Conservation (phyloP, 2,113 vertebrate species). For the Microcebus griseorufus region DNA sequence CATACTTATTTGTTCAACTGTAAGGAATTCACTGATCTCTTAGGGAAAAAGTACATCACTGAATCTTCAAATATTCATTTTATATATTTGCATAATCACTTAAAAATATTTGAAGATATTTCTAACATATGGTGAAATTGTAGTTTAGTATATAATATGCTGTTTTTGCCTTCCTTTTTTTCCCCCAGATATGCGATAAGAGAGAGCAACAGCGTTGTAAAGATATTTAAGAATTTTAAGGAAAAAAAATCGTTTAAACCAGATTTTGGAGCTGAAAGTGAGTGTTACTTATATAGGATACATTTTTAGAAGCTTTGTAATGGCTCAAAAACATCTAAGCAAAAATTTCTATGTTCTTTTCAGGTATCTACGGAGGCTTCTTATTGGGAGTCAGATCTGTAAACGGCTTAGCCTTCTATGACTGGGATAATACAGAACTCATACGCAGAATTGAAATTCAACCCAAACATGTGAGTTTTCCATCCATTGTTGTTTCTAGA, state of each 20-base stretch:
- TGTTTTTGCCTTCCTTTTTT: background rate
- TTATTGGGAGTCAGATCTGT: constrained; percentile 96
- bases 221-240: constrained; percentile 99
- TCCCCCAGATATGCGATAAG: constrained; percentile 93
- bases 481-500: background rate
- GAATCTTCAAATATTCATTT: constrained; percentile 21
- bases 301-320: background rate
- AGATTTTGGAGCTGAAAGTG: constrained; percentile 99
- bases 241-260: constrained; percentile 99
- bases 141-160: constrained; percentile 27
- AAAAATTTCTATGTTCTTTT: constrained; percentile 13
- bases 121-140: constrained; percentile 20
- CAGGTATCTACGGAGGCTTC: constrained; percentile 98
- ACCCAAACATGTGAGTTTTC: constrained; percentile 93
- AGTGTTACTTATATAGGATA: background rate
- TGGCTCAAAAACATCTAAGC: background rate
- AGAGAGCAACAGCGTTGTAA: constrained; percentile 97
- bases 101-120: constrained; percentile 38
- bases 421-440: constrained; percentile 98
- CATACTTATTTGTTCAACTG: constrained; percentile 10
- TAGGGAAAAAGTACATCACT: background rate
- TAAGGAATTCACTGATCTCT: background rate
- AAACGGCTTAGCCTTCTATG: constrained; percentile 97
- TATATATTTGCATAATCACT: constrained; percentile 38
- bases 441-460: constrained; percentile 99